phyloP scores from a whole-genome alignment of 2,888 invertebrate species.

The Invenusta paracnida region DNA sequence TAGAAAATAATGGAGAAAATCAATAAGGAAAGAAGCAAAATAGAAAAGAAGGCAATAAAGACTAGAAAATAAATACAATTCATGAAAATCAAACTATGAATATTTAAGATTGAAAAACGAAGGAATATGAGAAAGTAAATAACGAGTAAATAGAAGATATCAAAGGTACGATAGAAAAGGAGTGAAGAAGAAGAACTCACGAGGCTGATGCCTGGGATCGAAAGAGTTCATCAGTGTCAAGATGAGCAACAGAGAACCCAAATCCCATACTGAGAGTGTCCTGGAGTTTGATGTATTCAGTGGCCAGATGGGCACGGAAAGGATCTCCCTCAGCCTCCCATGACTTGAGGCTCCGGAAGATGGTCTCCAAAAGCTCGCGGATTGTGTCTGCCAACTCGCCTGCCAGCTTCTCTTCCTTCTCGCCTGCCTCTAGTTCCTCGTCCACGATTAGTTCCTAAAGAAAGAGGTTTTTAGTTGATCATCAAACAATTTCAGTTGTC shows the following conservation, averaged over 20 bases:
- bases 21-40: no score
- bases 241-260: neutral
- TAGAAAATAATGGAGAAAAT: no score
- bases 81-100: no score
- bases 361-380: neutral
- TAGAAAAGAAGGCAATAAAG: no score
- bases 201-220: neutral
- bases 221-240: neutral
- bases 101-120: no score
- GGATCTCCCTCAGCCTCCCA: neutral
- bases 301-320: neutral
- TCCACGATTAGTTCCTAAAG: neutral
- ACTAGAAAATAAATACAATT: no score
- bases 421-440: neutral
- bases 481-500: no score
- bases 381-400: neutral
- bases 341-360: neutral
- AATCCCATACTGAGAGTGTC: neutral
- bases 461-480: no score
- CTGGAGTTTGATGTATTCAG: neutral
- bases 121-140: no score
- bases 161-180: no score
- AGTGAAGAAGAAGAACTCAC: no score
- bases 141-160: no score
- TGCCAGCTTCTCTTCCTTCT: neutral